Evolutionary conservation across 2,888 invertebrate genomes (phyloP), one percentile per base, ranked within the genome.

Genomic region (Lysandra bellargus): DNA sequence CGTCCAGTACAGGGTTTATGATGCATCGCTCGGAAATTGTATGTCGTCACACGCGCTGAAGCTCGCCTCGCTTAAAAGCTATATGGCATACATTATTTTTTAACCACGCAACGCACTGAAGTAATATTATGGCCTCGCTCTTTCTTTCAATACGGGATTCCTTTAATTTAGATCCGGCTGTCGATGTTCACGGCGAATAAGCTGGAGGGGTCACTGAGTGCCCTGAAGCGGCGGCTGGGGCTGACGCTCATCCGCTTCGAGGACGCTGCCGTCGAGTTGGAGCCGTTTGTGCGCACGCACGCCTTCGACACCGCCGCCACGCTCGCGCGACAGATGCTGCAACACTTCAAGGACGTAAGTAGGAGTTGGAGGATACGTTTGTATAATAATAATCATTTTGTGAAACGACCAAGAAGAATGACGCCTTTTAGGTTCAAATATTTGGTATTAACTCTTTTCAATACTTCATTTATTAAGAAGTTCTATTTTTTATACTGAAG

Each of bases 191-290:
- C 99, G 40, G 96, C 98, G 0, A 96, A 96, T 83, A 98, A 98
- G 91, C 93, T 99, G 80, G 92, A 92, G 83, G 87, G 88, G 0
- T 96, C 97, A 85, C 95, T 99, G 82, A 95, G 96, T 81, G 95
- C 95, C 82, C 96, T 99, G 79, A 99, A 99, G 94, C 96, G 97
- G 81, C 96, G 97, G 82, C 95, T 98, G 79, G 98, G 98, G 1
- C 94, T 99, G 73, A 98, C 98, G 73, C 95, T 99, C 80, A 97
- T 99, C 84, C 97, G 98, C 88, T 99, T 99, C 92, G 99, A 99
- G 93, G 99, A 99, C 91, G 99, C 99, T 17, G 96, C 97, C 72
- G 98, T 99, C 17, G 98, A 98, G 87, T 95, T 99, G 83, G 97
- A 98, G 89, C 97, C 98, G 1, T 99, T 98, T 89, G 96, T 96